These are phyloP conservation scores for Columba janthina DNA, from an alignment of 2,113 vertebrate species.

Conservation along the genomic window DNA sequence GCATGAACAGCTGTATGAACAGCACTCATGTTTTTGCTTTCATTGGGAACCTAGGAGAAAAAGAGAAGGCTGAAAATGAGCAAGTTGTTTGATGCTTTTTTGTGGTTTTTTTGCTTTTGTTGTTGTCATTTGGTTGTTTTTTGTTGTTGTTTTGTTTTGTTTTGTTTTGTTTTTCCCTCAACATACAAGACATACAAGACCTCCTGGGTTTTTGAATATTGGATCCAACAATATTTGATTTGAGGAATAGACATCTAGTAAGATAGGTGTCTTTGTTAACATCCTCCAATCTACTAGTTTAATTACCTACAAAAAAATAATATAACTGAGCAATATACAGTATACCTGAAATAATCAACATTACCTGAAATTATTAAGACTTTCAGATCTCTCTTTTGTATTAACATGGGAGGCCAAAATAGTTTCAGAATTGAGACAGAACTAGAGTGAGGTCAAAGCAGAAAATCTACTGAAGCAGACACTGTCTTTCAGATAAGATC, in stretches of 20 bases:
- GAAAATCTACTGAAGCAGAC: not conserved
- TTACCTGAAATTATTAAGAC: not conserved
- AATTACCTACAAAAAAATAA: not conserved
- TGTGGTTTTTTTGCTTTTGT: too few species aligned
- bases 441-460: not conserved
- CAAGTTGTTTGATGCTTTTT: too few species aligned
- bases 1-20: not conserved
- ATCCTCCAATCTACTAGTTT: not conserved
- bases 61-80: not conserved
- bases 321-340: not conserved
- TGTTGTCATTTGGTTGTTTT: too few species aligned
- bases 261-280: not conserved
- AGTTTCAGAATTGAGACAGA: not conserved
- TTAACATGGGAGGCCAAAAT: not conserved
- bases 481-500: not conserved
- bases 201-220: not conserved
- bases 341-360: not conserved
- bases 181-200: not conserved
- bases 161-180: not conserved
- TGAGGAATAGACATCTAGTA: not conserved
- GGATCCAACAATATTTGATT: not conserved
- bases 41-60: not conserved
- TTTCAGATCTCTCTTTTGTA: not conserved
- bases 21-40: not conserved
- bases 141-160: too few species aligned